Evolutionary conservation across 2,797 vertebrate species (phyloP), one percentile per base, ranked within the genome.

Genomic region (Typhlichthys eigenmanni): DNA sequence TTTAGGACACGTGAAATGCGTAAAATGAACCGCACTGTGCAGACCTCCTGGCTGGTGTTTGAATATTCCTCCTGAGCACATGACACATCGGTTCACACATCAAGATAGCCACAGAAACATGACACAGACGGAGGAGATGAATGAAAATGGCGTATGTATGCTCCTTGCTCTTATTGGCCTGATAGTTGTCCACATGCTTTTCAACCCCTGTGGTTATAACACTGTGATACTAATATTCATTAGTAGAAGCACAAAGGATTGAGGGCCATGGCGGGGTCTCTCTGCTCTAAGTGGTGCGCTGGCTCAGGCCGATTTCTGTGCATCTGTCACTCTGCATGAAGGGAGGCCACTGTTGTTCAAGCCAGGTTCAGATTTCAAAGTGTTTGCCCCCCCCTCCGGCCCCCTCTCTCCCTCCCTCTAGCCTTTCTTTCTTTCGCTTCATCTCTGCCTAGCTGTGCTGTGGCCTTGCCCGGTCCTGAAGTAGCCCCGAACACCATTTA

Each of bases 281-380:
- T 19, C 64, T 38, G 66, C 67, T 76, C 63, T 63, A 50, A 68
- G 61, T 63, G 29, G 54, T 69, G 70, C 47, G 64, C 62, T 58
- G 59, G 58, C 64, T 82, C 49, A 4, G 62, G 32, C 64, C 71
- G 78, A 81, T 81, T 79, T 84, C 79, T 79, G 75, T 67, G 68
- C 81, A 74, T 78, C 75, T 83, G 73, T 81, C 81, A 67, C 70
- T 80, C 62, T 71, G 62, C 60, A 73, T 82, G 69, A 84, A 84
- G 76, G 83, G 79, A 81, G 80, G 76, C 64, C 71, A 80, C 78
- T 88, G 85, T 85, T 88, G 66, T 87, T 83, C 14, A 68, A 79
- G 68, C 68, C 58, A 13, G 76, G 78, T 69, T 90, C 81, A 74
- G 48, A 83, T 88, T 88, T 87, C 84, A 88, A 83, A 88, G 81